Conservation (phyloP, 2,113 vertebrate species). For the Hippotragus niger region DNA sequence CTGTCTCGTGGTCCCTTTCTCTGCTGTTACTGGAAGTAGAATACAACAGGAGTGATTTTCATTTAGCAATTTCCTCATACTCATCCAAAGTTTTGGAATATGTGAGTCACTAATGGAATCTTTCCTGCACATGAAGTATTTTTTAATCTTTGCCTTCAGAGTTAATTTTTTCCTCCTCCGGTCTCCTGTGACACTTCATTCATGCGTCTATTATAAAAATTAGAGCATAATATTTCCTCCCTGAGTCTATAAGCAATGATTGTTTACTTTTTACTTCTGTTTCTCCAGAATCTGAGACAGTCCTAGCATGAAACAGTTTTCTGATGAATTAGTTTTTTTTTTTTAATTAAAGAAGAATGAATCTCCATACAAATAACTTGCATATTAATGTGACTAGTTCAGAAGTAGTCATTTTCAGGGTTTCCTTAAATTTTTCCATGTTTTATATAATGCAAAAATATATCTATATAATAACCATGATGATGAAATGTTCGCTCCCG, state of each 20-base stretch:
- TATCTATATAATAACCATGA: background rate
- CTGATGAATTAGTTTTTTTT: background rate
- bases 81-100: background rate
- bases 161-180: background rate
- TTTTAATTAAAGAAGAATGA: background rate
- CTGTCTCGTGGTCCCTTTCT: background rate
- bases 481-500: background rate
- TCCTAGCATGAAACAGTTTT: background rate
- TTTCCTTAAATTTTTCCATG: background rate
- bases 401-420: background rate
- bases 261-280: background rate
- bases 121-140: background rate
- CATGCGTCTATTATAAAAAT: background rate
- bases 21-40: background rate
- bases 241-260: background rate
- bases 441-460: background rate
- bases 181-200: background rate
- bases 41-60: background rate
- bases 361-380: background rate
- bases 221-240: background rate
- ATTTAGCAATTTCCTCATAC: background rate
- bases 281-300: background rate
- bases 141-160: background rate
- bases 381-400: background rate
- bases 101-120: background rate